phyloP scores from a whole-genome alignment of 2,888 invertebrate genomes.

The Ophion ellenae region DNA sequence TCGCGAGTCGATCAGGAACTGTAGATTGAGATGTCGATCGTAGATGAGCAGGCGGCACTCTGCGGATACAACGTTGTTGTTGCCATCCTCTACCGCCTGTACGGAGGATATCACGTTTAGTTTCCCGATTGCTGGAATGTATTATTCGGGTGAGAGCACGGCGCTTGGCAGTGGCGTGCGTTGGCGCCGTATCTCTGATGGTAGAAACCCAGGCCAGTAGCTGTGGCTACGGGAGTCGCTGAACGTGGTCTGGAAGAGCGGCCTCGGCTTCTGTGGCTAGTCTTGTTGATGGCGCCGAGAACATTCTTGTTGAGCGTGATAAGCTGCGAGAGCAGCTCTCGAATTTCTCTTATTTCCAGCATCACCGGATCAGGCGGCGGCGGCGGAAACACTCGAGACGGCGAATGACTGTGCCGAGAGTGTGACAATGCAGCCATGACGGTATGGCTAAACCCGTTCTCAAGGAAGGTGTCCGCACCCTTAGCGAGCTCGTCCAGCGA shows the following conservation, averaged over 20 bases:
- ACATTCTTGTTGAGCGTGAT: background rate
- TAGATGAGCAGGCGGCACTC: too few relatives aligned
- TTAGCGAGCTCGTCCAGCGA: conserved; percentile 24
- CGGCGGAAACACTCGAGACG: background rate
- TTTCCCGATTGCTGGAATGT: too few relatives aligned
- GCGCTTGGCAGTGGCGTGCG: conserved; percentile 1
- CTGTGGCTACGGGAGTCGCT: background rate
- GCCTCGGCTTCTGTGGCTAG: background rate
- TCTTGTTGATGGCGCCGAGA: background rate
- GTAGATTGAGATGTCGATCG: conserved; percentile 21
- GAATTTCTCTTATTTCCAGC: background rate
- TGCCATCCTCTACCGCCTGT: too few relatives aligned
- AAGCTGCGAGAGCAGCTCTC: background rate
- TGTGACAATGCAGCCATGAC: conserved; percentile 32
- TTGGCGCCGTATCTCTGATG: conserved; percentile 2
- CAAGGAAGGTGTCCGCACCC: background rate
- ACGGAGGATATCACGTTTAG: too few relatives aligned
- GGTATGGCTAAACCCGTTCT: conserved; percentile 25
- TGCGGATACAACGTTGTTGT: too few relatives aligned
- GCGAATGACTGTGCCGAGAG: background rate
- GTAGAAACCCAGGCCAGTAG: conserved; percentile 13
- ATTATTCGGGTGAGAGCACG: too few relatives aligned
- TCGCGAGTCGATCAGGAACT: conserved; percentile 66
- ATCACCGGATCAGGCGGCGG: background rate
- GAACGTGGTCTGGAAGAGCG: background rate